These are phyloP conservation scores for Phasianus colchicus DNA, from an alignment of 2,113 vertebrate species.

Conservation along the genomic window DNA sequence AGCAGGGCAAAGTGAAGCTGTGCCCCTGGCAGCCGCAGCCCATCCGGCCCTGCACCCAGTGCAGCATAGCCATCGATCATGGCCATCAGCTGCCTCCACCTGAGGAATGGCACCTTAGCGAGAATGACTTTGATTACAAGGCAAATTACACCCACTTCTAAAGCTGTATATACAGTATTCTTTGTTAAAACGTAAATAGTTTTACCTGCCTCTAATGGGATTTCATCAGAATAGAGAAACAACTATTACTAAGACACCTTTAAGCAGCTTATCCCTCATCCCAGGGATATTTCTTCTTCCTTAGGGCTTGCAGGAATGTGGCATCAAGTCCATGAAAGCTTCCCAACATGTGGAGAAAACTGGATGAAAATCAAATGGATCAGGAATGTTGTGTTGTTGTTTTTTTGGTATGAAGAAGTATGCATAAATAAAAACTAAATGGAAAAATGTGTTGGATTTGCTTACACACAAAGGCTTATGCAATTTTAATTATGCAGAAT, in stretches of 20 bases:
- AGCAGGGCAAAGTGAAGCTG: neutral
- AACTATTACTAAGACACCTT: neutral
- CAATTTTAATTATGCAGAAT: neutral
- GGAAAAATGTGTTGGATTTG: neutral
- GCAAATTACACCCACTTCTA: neutral
- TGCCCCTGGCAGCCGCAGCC: neutral
- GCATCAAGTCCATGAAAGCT: neutral
- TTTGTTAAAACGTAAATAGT: neutral
- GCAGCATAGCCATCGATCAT: neutral
- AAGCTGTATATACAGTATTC: neutral
- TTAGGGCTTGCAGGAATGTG: neutral
- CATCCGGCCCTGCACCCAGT: neutral
- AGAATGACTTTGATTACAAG: neutral
- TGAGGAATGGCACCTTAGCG: neutral
- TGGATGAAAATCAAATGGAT: neutral
- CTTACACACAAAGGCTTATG: neutral
- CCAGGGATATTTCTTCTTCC: neutral
- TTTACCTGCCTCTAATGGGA: neutral
- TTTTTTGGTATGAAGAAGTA: neutral
- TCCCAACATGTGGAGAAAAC: neutral
- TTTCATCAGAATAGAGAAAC: neutral
- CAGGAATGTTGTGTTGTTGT: neutral
- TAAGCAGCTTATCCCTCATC: neutral
- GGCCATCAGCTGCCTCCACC: neutral
- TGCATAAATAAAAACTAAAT: no score